These are phyloP conservation scores for Drosophila picticornis DNA, from an alignment of 2,888 invertebrate species.

Conservation along the genomic window DNA sequence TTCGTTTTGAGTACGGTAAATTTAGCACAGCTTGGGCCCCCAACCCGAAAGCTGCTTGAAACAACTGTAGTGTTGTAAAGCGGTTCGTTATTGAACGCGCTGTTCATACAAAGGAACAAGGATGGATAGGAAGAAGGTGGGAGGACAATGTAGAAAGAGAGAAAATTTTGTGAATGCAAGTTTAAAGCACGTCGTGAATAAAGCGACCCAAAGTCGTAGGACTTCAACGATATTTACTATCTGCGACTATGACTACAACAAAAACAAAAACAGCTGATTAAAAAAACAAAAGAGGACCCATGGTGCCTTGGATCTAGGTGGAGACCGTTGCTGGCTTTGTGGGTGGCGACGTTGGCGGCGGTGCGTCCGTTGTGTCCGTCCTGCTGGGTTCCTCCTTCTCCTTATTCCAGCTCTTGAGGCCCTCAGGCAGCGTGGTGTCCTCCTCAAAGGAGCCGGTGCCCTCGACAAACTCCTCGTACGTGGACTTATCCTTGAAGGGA, in stretches of 20 bases:
- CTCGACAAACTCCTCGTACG: conserved; percentile 99
- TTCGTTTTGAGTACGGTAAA: conserved; percentile 41
- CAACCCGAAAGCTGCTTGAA: conserved; percentile 24
- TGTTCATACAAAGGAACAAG: neutral
- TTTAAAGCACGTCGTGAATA: conserved; percentile 44
- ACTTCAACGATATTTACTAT: conserved; percentile 29
- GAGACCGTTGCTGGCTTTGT: conserved; percentile 76
- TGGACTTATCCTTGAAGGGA: conserved; percentile 99
- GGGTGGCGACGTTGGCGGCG: conserved; percentile 59
- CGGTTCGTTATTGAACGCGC: neutral
- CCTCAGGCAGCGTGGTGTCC: conserved; percentile 97
- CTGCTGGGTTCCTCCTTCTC: conserved; percentile 85
- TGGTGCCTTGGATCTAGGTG: conserved; percentile 31
- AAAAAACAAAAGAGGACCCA: neutral
- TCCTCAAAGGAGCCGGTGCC: conserved; percentile 99
- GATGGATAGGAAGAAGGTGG: neutral
- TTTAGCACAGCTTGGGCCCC: conserved; percentile 31
- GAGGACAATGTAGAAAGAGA: neutral
- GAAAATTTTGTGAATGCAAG: conserved; percentile 10
- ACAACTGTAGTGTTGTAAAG: conserved; percentile 5
- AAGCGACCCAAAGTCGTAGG: conserved; percentile 19
- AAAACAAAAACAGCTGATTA: conserved; percentile 42
- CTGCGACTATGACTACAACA: conserved; percentile 49
- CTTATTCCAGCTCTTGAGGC: conserved; percentile 97
- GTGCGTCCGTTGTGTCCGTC: conserved; percentile 43